Conservation (phyloP, 2,797 vertebrate species). For the Mormyrus proboscirostris region DNA sequence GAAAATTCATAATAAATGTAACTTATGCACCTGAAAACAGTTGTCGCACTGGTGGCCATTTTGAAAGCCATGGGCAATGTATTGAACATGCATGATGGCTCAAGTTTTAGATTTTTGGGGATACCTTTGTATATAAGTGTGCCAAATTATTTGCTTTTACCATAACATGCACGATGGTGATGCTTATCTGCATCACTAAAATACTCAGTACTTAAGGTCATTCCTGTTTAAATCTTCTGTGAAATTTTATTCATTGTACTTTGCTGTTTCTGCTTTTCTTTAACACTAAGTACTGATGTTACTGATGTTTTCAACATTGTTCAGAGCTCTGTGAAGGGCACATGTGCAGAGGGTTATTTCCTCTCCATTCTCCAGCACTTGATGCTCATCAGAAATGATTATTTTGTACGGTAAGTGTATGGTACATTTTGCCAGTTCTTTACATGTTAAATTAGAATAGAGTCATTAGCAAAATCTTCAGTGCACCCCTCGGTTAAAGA, state of each 20-base stretch:
- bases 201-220: background rate
- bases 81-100: background rate
- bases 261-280: conserved; percentile 51
- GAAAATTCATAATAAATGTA: background rate
- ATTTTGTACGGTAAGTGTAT: conserved; percentile 77
- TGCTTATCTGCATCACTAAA: background rate
- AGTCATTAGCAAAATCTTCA: background rate
- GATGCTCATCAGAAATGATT: conserved; percentile 85
- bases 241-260: background rate
- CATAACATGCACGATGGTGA: background rate
- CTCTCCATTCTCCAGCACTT: conserved; percentile 96
- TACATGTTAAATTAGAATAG: background rate
- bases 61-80: background rate
- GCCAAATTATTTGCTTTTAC: background rate
- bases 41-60: background rate
- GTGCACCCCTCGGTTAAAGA: background rate
- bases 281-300: conserved; percentile 78
- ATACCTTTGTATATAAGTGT: background rate
- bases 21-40: background rate
- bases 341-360: conserved; percentile 77
- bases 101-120: background rate
- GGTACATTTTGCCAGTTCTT: background rate
- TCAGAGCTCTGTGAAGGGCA: conserved; percentile 82
- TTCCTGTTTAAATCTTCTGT: background rate
- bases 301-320: conserved; percentile 84